Evolutionary conservation across 2,113 vertebrate genomes (phyloP), one percentile per base, ranked within the genome.

Genomic region (Carlito syrichta): DNA sequence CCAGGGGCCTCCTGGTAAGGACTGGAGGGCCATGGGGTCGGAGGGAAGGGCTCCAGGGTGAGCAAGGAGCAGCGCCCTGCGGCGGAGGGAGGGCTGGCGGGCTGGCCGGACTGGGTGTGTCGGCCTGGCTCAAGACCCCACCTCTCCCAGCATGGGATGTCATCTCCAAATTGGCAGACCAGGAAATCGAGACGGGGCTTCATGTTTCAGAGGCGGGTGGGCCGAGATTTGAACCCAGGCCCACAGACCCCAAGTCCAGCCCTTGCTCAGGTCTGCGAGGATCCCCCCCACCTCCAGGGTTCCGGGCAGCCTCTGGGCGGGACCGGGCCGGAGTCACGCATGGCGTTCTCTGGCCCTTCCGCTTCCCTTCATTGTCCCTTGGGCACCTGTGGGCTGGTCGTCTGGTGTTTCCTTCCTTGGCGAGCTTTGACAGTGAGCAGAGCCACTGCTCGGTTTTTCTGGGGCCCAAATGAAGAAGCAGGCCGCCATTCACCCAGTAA

Each of bases 281-380:
- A 38, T 35, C 19, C 50, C 48, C 3, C 8, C 25, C 5, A 32
- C 32, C 38, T 22, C 2, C 0, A 23, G 35, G 52, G 23, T 62
- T 58, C 27, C 0, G 0, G 74, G 38, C 4, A 12, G 14, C 23
- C 5, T 68, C 48, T 50, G 25, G 62, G 10, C 3, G 4, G 10
- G 74, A 11, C 56, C 6, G 6, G 0, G 50, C 30, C 32, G 3
- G 43, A 30, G 25, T 22, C 32, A 30, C 14, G 7, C 32, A 1
- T 1, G n/a, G 77, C 3, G 0, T 71, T 50, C 7, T 5, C 0
- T 9, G 38, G 60, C 27, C 40, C 25, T 10, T 1, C 0, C 1
- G 3, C 45, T 45, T 11, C 1, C 52, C 38, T 43, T 52, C 27
- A 0, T n/a, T 22, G 7, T 11, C 23, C 48, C 27, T 25, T 23